Evolutionary conservation across 2,113 vertebrate species (phyloP).

Genomic region (Clupea harengus): DNA sequence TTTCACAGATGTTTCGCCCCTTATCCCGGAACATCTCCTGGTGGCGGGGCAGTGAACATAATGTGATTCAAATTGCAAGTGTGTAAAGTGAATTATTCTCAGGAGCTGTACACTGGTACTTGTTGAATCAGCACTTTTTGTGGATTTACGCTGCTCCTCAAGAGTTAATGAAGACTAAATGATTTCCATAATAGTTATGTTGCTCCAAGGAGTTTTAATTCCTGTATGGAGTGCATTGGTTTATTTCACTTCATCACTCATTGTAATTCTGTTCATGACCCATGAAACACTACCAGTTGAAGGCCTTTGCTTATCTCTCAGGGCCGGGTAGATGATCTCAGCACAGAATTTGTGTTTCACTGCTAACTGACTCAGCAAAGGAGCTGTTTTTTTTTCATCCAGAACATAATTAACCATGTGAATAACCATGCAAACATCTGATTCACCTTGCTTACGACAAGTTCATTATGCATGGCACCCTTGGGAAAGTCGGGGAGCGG

Average conservation of each 20-base stretch:
- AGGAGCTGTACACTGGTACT: background rate
- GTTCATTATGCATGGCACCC: constrained; percentile 34
- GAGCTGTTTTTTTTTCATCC: background rate
- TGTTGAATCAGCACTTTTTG: background rate
- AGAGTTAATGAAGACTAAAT: constrained; percentile 18
- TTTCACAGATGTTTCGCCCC: too few species aligned
- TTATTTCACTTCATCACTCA: background rate
- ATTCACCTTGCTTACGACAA: constrained; percentile 31
- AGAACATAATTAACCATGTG: constrained; percentile 12
- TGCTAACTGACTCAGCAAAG: background rate
- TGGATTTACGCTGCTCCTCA: background rate
- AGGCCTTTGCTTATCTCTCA: background rate
- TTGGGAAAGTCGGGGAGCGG: constrained; percentile 37
- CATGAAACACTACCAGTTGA: background rate
- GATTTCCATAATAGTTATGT: constrained; percentile 15
- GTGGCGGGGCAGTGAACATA: too few species aligned
- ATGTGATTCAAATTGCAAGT: constrained; percentile 4
- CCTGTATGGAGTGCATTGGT: background rate
- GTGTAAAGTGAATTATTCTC: constrained; percentile 7
- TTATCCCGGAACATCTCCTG: too few species aligned
- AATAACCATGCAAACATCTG: constrained; percentile 26
- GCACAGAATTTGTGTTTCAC: background rate
- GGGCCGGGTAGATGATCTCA: background rate
- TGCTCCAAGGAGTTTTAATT: constrained; percentile 3
- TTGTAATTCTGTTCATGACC: constrained; percentile 5